These are phyloP conservation scores for Sylvia atricapilla DNA, from an alignment of 2,113 vertebrate species.

Conservation along the genomic window DNA sequence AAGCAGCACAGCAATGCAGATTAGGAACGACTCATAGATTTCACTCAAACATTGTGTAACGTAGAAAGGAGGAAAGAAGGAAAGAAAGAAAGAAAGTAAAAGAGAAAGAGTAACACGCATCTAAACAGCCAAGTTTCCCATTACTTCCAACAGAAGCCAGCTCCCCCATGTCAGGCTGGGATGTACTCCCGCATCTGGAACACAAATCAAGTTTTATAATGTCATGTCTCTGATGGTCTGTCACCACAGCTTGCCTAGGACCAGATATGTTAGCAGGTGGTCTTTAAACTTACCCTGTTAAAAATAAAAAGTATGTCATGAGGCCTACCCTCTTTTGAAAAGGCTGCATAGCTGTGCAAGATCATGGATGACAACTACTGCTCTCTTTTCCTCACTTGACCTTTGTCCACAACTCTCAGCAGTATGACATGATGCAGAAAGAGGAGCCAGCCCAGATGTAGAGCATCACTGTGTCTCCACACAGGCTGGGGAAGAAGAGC, in stretches of 20 bases:
- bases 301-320: not conserved
- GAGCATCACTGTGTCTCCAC: not conserved
- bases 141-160: not conserved
- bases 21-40: not conserved
- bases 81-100: not conserved
- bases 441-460: not conserved
- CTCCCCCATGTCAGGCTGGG: not conserved
- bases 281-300: not conserved
- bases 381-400: not conserved
- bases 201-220: not conserved
- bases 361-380: not conserved
- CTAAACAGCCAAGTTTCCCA: not conserved
- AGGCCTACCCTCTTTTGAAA: not conserved
- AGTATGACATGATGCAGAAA: not conserved
- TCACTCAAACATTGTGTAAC: not conserved
- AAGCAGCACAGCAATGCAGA: conserved; percentile 33
- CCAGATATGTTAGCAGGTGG: not conserved
- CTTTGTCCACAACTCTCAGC: not conserved
- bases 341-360: not conserved
- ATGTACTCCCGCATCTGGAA: not conserved
- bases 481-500: not conserved
- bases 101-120: not conserved
- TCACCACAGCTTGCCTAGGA: conserved; percentile 5
- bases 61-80: not conserved
- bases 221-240: not conserved